Evolutionary conservation across 2,113 vertebrate genomes (phyloP), one percentile per base, ranked within the genome.

Genomic region (Ochotona curzoniae): DNA sequence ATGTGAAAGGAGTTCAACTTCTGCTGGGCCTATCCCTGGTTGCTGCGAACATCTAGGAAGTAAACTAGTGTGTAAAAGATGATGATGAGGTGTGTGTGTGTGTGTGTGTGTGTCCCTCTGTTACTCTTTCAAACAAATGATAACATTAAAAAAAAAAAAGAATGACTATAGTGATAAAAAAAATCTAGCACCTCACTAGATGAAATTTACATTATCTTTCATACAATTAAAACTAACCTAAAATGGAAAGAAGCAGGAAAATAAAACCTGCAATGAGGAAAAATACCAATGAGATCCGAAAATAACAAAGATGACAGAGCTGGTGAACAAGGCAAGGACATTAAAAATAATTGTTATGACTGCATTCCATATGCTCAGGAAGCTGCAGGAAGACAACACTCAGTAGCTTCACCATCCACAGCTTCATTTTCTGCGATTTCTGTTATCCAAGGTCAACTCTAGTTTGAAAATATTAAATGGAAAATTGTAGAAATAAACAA

Each of bases 271-370:
- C 66, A 61, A 89, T 67, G 18, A n/a, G 25, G 38, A 83, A 88
- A 95, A 82, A 66, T 38, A 67, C 47, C 54, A 44, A 35, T 87
- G 30, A 82, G 28, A 83, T 20, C 28, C 47, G 76, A 70, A 91
- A 91, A 83, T 78, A 83, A 83, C 23, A 64, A 6, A 32, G 21
- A 67, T 60, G 79, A 69, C 15, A 64, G n/a, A 93, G 38, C 35
- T 86, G 30, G 49, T 38, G 74, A 38, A 70, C 7, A 57, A 64
- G 30, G 13, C 7, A 57, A 64, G 30, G 13, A 25, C 66, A 73
- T 64, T 93, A 44, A 90, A 83, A 83, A 79, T 91, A 82, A 91
- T 83, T 32, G 83, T 49, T 63, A 63, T 87, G 78, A 91, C 2
- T 63, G 1, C 44, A 87, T 69, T 83, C 28, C 63, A 66, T 74